phyloP scores from a whole-genome alignment of 2,113 vertebrate species.

The Scomber colias region DNA sequence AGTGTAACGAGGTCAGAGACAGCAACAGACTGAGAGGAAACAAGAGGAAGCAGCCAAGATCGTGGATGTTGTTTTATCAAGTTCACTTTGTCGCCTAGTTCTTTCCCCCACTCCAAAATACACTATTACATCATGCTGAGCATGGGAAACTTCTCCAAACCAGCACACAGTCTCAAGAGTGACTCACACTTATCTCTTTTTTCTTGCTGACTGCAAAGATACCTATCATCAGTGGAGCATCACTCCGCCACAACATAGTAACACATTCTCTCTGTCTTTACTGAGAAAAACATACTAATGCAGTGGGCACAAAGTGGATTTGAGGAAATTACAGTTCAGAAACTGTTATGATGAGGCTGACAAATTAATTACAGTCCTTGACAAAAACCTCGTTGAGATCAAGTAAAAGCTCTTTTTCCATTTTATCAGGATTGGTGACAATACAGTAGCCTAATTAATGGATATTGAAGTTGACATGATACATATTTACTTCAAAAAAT shows the following conservation, averaged over 20 bases:
- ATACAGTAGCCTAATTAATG: conserved; percentile 47
- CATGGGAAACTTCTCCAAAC: conserved; percentile 78
- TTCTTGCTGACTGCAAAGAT: conserved; percentile 21
- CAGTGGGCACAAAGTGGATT: not conserved
- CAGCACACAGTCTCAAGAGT: conserved; percentile 34
- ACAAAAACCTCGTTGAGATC: not conserved
- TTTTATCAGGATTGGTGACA: conserved; percentile 27
- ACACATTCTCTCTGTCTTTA: conserved; percentile 18
- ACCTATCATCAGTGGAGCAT: conserved; percentile 61
- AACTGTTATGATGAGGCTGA: conserved; percentile 3
- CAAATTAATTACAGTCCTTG: conserved; percentile 14
- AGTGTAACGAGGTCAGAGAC: conserved; percentile 61
- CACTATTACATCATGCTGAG: conserved; percentile 82
- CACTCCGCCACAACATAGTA: conserved; percentile 21
- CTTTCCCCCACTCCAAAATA: conserved; percentile 82
- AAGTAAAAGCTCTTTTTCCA: conserved; percentile 6
- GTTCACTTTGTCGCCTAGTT: conserved; percentile 75
- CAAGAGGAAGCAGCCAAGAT: conserved; percentile 78
- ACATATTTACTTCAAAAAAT: conserved; percentile 55
- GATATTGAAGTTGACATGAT: conserved; percentile 36
- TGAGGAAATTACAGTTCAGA: conserved; percentile 27
- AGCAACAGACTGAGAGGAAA: conserved; percentile 77
- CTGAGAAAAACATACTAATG: conserved; percentile 12
- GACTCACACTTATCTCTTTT: conserved; percentile 55
- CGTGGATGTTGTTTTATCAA: conserved; percentile 80